These are phyloP conservation scores for Graptemys geographica DNA, from an alignment of 2,797 vertebrate genomes.

Conservation along the genomic window DNA sequence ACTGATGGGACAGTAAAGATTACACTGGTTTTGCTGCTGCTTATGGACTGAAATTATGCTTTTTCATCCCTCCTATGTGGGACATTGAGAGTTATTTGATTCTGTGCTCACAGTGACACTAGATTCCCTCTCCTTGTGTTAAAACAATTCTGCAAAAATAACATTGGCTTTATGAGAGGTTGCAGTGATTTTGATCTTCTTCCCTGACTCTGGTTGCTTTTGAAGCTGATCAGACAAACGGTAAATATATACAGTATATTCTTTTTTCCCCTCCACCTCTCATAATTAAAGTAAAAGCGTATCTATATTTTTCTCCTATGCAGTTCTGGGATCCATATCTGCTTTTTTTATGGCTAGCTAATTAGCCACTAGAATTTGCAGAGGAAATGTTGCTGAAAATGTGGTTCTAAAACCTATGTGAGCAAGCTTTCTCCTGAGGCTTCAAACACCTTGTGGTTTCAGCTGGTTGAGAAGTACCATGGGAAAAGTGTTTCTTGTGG, in stretches of 20 bases:
- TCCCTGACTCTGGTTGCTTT: not conserved
- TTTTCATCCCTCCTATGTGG: accelerated
- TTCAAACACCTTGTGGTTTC: not conserved
- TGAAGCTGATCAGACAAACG: accelerated
- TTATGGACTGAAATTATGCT: not conserved
- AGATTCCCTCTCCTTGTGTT: accelerated
- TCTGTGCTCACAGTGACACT: not conserved
- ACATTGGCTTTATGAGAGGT: accelerated
- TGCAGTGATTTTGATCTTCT: not conserved
- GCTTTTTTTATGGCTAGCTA: not conserved
- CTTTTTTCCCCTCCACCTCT: not conserved
- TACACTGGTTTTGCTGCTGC: accelerated
- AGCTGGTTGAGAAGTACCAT: not conserved
- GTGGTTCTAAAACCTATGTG: accelerated
- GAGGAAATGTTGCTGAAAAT: not conserved
- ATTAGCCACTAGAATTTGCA: not conserved
- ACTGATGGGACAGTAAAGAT: not conserved
- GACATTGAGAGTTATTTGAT: not conserved
- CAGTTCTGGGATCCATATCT: accelerated
- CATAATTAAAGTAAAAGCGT: not conserved
- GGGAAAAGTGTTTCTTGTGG: not conserved
- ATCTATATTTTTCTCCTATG: accelerated
- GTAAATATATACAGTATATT: not conserved
- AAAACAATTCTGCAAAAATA: not conserved
- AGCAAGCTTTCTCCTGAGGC: not conserved